Evolutionary conservation across 2,888 invertebrate genomes (phyloP), one percentile per base, ranked within the genome.

Genomic region (Polyommatus iphigenia): DNA sequence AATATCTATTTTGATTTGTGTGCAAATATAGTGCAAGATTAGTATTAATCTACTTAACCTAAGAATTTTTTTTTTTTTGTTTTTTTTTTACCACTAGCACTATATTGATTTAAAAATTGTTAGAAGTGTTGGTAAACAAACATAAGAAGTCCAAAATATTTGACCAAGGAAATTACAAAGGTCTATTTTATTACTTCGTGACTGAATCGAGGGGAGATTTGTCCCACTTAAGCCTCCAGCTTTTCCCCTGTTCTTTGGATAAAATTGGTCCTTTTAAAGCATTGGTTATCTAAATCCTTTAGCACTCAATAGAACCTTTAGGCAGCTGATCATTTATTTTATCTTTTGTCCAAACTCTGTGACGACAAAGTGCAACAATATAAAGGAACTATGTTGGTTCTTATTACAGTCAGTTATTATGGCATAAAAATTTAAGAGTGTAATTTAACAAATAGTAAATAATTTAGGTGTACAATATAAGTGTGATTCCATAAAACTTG

Each of bases 201-300:
- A 94, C 92, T 89, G 90, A 93, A 90, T 91, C 89, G 89, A 88
- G 91, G 88, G 88, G 89, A 92, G 89, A 92, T 94, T 93, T 92
- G 91, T 94, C 91, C 88, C 86, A 85, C 87, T 89, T 91, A 92
- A 93, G 89, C 92, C 91, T 85, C 87, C 87, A 89, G 88, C 88
- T 90, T 90, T 91, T 90, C 90, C 86, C 89, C 88, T 90, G 89
- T 89, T 87, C 90, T 91, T 91, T 91, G 89, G 90, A 87, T 87
- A 85, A 90, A 89, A 90, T 90, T 89, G 86, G 91, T 87, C 89
- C 90, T 89, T 91, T 88, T 85, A 85, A 86, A 87, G 87, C 88
- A 88, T 91, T 88, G 85, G 86, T 86, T 84, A 84, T 85, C 87
- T 90, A 92, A 92, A 92, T 90, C 92, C 90, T 90, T 90, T 75